Evolutionary conservation across 53 echinoderm and acorn worm species (phyloP).

Genomic region (Antedon mediterranea): DNA sequence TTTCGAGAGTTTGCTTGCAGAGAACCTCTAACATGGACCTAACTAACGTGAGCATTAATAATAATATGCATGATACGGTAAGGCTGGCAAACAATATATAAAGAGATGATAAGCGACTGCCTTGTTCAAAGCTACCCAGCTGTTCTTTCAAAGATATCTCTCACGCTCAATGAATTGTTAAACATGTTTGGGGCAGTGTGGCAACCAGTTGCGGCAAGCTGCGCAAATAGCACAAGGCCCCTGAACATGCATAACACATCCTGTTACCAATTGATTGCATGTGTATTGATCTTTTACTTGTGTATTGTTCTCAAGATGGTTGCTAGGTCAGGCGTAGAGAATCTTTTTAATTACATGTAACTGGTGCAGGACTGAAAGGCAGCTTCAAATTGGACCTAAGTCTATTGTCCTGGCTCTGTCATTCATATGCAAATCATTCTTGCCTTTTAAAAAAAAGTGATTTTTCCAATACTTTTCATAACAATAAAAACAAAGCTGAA

Average conservation of each 20-base stretch:
- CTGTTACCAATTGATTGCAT: neutral
- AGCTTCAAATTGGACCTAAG: neutral
- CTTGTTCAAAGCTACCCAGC: neutral
- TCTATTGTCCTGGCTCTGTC: neutral
- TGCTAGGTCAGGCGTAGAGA: neutral
- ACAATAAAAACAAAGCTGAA: neutral
- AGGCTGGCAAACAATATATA: neutral
- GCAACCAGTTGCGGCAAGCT: neutral
- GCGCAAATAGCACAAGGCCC: neutral
- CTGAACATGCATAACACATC: neutral
- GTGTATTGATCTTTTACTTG: neutral
- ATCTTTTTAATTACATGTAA: neutral
- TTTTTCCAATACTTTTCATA: neutral
- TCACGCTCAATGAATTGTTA: neutral
- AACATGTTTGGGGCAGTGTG: neutral
- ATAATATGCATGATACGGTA: neutral
- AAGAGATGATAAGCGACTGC: neutral
- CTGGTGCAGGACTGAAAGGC: neutral
- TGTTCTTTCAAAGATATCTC: neutral
- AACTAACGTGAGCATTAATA: neutral
- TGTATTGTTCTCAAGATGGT: neutral
- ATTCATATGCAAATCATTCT: neutral
- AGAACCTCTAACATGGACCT: neutral
- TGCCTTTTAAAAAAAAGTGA: neutral
- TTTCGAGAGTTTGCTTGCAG: neutral